Conservation (phyloP, 2,113 vertebrate genomes). For the Esox niger region DNA sequence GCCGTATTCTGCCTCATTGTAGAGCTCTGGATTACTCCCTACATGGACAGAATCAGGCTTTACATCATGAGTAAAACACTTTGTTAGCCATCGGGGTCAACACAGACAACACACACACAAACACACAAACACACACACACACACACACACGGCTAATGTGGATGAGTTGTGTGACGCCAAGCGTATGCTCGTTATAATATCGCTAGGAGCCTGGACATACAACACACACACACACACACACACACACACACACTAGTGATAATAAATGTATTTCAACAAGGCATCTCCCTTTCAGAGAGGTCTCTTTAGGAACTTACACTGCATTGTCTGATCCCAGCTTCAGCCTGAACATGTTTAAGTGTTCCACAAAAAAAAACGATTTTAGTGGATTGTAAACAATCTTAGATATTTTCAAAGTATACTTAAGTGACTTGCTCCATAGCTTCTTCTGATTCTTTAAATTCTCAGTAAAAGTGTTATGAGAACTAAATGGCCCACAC, state of each 20-base stretch:
- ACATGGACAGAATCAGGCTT: constrained; percentile 61
- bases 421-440: too few relatives aligned
- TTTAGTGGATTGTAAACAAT: too few relatives aligned
- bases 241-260: constrained; percentile 2
- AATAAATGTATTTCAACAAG: too few relatives aligned
- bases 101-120: constrained; percentile 38
- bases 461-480: too few relatives aligned
- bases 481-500: too few relatives aligned
- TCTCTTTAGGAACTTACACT: too few relatives aligned
- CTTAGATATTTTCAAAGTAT: too few relatives aligned
- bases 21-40: constrained; percentile 35
- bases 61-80: constrained; percentile 62
- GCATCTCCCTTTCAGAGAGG: too few relatives aligned
- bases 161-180: constrained; percentile 63
- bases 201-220: constrained; percentile 66
- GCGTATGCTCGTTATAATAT: constrained; percentile 70
- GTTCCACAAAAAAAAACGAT: too few relatives aligned
- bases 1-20: constrained; percentile 25
- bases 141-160: constrained; percentile 54
- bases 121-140: constrained; percentile 28
- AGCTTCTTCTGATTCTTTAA: too few relatives aligned
- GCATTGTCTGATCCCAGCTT: too few relatives aligned
- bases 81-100: constrained; percentile 34
- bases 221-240: constrained; percentile 16
- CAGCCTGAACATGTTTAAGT: too few relatives aligned